Conservation (phyloP, 2,113 vertebrate species). For the Polypterus senegalus region DNA sequence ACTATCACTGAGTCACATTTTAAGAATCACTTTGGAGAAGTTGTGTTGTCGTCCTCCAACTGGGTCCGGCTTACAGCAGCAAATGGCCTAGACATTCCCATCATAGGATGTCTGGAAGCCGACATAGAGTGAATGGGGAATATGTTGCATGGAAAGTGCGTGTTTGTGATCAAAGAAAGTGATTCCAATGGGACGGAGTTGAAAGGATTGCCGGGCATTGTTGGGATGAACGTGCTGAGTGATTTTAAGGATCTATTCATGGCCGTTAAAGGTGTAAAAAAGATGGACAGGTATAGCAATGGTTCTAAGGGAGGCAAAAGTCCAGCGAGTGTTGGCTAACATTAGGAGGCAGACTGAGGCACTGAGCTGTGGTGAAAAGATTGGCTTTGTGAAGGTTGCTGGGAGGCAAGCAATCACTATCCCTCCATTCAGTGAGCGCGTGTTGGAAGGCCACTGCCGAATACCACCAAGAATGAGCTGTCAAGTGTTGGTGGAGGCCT, state of each 20-base stretch:
- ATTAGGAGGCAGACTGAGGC: no score
- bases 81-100: not conserved
- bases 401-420: no score
- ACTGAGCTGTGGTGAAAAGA: no score
- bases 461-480: no score
- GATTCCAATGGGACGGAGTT: not conserved
- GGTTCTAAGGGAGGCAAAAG: no score
- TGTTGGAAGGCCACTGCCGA: no score
- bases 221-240: not conserved
- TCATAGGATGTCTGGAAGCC: not conserved
- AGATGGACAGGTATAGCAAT: no score
- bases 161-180: not conserved
- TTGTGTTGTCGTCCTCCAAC: not conserved
- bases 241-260: not conserved
- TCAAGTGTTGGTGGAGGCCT: no score
- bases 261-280: no score
- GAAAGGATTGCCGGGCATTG: not conserved
- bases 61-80: not conserved
- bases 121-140: not conserved
- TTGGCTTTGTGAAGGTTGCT: no score
- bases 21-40: not conserved
- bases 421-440: no score
- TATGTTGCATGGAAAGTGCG: not conserved
- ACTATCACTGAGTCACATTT: conserved; percentile 1
- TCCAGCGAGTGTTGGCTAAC: no score